Base-by-base conservation (phyloP, 2,797 vertebrate genomes). In the Smutsia temminckii region DNA sequence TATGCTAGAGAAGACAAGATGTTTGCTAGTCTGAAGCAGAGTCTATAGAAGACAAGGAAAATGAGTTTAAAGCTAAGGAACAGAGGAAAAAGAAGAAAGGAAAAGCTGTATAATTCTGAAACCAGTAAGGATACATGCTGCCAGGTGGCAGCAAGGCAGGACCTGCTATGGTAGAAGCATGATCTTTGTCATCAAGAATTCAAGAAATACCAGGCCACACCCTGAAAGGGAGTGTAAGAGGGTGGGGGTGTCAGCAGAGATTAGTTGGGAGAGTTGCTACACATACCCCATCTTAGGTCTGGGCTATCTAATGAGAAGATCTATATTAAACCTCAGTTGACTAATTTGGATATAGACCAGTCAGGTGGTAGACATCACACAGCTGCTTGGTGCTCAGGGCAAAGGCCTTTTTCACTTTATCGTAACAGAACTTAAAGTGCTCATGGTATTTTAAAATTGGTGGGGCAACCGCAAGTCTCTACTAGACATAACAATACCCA, bases 181-280 rank as follows among this genome's bases (percentile, higher is more conserved):
- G 96, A 97, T 97, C 96, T 97, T 78, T 97, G 97, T 96, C 97
- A 64, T 97, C 96, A 97, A 97, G 97, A 97, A 97, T 97, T 97
- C 94, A n/a, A 77, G 71, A 96, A 97, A 97, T 97, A 93, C 96
- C 96, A 93, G 95, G 94, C 96, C 95, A 97, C 97, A 96, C 97
- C 97, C 97, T 94, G 7, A 8, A 51, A 97, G 96, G 96, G 97
- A 95, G 96, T 95, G 86, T 84, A 69, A 72, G 42, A 95, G 92
- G 96, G 92, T 97, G 96, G 96, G 95, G 95, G 95, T 75, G 93
- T 96, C 92, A 74, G 96, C 94, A 78, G n/a, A 97, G 96, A 97
- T 97, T 97, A 97, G 79, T 92, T 72, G 72, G 88, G 90, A 96
- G 85, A 69, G 61, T 94, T 97, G 96, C 93, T 97, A 59, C 90